phyloP scores from a whole-genome alignment of 2,113 vertebrate species.

The Lynx canadensis region DNA sequence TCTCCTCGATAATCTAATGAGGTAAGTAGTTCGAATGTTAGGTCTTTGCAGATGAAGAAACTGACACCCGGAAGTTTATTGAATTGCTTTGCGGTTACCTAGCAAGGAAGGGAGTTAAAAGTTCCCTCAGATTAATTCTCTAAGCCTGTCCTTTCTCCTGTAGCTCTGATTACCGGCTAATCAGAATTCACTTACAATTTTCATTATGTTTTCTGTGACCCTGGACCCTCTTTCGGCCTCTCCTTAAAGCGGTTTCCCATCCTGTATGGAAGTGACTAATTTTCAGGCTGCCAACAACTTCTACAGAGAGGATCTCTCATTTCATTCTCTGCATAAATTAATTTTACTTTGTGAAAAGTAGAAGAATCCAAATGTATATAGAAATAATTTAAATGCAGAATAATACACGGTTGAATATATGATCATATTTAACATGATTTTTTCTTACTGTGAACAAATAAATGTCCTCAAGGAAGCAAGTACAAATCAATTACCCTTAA shows the following conservation, averaged over 20 bases:
- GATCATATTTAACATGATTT: not conserved
- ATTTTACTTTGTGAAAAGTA: not conserved
- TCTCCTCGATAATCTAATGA: not conserved
- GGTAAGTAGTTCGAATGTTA: not conserved
- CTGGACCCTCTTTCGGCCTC: not conserved
- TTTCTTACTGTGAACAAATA: not conserved
- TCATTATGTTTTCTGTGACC: not conserved
- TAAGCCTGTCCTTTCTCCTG: not conserved
- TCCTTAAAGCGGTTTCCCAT: not conserved
- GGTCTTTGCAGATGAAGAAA: slow-evolving; percentile 28
- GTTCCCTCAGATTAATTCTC: not conserved
- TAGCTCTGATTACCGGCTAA: not conserved
- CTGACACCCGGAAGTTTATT: not conserved
- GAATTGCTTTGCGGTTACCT: not conserved
- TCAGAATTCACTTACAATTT: not conserved
- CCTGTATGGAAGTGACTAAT: not conserved
- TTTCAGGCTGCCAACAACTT: not conserved
- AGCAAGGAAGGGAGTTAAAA: not conserved
- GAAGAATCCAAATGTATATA: not conserved
- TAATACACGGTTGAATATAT: not conserved
- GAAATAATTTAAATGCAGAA: slow-evolving; percentile 10
- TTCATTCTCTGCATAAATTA: slow-evolving; percentile 5
- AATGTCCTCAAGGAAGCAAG: not conserved
- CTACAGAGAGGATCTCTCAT: not conserved
- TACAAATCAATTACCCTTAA: not conserved